phyloP scores from a whole-genome alignment of 2,113 vertebrate species.

The Melanocharis versteri region DNA sequence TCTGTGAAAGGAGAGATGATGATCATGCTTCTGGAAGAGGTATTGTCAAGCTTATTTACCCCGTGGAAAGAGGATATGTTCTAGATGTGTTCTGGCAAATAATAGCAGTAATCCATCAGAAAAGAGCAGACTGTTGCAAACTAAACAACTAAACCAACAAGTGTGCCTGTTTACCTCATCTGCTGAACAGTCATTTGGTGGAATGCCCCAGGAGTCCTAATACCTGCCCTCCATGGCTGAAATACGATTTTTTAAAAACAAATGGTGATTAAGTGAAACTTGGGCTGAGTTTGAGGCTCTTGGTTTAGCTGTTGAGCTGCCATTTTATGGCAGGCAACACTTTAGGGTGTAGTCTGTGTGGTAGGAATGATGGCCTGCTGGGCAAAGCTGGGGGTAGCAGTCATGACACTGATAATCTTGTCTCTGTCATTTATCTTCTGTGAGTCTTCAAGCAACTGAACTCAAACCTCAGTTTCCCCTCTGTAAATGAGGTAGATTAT shows the following conservation, averaged over 20 bases:
- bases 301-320: background rate
- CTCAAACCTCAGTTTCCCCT: background rate
- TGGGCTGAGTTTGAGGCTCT: background rate
- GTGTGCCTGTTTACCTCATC: background rate
- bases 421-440: background rate
- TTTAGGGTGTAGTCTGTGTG: fast-evolving
- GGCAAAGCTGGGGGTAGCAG: background rate
- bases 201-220: background rate
- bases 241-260: background rate
- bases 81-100: background rate
- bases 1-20: background rate
- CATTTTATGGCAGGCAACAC: background rate
- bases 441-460: background rate
- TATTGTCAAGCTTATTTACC: slow-evolving; percentile 22
- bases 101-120: background rate
- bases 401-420: background rate
- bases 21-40: background rate
- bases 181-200: background rate
- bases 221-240: background rate
- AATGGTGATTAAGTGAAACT: background rate
- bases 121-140: background rate
- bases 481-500: background rate
- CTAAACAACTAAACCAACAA: background rate
- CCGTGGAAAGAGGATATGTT: background rate
- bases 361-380: background rate